Base-by-base conservation (phyloP, 1,140 invertebrate genomes). In the Orchesella cincta region DNA sequence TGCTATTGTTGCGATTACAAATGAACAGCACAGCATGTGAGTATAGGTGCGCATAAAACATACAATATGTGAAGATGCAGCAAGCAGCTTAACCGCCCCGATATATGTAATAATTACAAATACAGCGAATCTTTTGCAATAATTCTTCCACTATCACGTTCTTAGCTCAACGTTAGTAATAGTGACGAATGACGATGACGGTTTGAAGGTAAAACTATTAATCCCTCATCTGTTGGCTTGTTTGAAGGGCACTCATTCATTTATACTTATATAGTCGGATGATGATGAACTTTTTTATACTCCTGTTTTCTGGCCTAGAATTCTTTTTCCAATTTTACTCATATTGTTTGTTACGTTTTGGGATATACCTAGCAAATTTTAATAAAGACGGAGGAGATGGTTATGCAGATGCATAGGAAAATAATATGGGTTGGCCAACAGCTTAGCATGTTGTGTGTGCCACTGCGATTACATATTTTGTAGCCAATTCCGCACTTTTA, bases 191-290 rank as follows among this genome's bases (percentile, higher is more conserved):
- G 14, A 57, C 12, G 52, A 57, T 57, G 52, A 57, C 52, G 23
- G 52, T 12, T 57, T 57, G 52, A n/a, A 57, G 12, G 52, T 57
- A 26, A 57, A 57, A 57, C 23, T 8, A 57, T 57, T 57, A 57
- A 57, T 57, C 52, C 39, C 52, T 57, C 14, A 57, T 3, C 52
- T 57, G 23, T n/a, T 57, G 52, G 8, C 23, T 18, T 26, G 23
- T 26, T 18, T 57, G 52, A 57, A 57, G 52, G 52, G 52, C 52
- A 57, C 12, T 57, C 39, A 46, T 8, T 46, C 5, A 46, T 8
- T 46, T 46, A 46, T 46, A 18, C 5, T 46, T 5, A 8, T 46
- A 18, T 46, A 8, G 39, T 8, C 18, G 39, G 39, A 46, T 46
- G 39, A 46, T 46, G 39, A 46, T 46, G 39, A 46, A 8, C 39